phyloP scores from a whole-genome alignment of 2,888 invertebrate genomes.

The Drosophila bunnanda region DNA sequence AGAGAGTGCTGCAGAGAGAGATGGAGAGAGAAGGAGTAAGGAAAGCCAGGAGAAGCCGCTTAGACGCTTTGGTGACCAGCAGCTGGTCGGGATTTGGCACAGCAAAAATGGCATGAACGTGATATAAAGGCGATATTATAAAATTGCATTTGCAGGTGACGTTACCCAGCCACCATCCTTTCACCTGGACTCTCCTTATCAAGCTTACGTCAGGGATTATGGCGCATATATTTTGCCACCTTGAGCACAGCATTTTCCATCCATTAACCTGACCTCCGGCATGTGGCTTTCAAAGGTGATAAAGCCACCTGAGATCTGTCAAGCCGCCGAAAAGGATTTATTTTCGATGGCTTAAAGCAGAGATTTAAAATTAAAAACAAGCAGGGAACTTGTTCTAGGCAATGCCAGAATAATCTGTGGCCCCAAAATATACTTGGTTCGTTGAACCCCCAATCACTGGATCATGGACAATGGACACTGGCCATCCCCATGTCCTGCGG shows the following conservation, averaged over 20 bases:
- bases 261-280: constrained; percentile 4
- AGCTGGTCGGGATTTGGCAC: constrained; percentile 26
- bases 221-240: constrained; percentile 9
- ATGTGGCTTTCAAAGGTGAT: constrained; percentile 2
- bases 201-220: constrained; percentile 21
- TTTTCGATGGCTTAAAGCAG: background rate
- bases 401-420: background rate
- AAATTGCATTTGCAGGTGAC: constrained; percentile 14
- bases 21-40: background rate
- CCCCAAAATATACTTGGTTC: constrained; percentile 2
- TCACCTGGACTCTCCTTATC: background rate
- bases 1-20: background rate
- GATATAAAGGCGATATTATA: constrained; percentile 14
- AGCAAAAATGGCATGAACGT: constrained; percentile 15
- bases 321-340: background rate
- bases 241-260: constrained; percentile 1
- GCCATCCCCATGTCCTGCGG: constrained; percentile 37
- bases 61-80: constrained; percentile 24
- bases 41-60: constrained; percentile 18
- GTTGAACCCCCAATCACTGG: constrained; percentile 22
- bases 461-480: constrained; percentile 1
- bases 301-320: background rate
- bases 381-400: background rate
- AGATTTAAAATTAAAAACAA: background rate
- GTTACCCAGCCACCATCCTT: background rate